A percentile compares a stretch with the other conserved stretches of the same genome.
Conservation (phyloP, 30 jellyfish, hydroid and myxozoan genomes). For the Phacellophora camtschatica region DNA sequence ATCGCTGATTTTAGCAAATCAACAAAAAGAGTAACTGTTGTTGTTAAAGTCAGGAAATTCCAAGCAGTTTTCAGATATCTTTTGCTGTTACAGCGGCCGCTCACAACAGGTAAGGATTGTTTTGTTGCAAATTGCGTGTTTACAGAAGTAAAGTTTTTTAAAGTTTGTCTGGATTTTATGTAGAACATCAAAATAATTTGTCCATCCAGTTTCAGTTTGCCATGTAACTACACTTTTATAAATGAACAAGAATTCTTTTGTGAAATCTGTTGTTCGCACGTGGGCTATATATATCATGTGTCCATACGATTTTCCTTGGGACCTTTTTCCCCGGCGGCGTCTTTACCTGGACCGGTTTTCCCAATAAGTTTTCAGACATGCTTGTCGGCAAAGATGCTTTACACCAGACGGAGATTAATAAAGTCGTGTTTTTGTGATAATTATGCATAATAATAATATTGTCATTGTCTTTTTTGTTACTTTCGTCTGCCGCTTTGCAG, state of each 20-base stretch:
- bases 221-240: too few relatives aligned
- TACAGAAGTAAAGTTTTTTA: constrained; percentile 30
- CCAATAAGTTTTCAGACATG: constrained; percentile 34
- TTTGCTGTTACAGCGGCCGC: too few relatives aligned
- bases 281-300: constrained; percentile 44
- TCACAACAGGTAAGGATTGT: constrained; percentile 23
- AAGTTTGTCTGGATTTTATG: constrained; percentile 14
- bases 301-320: constrained; percentile 1
- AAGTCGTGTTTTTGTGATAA: constrained; percentile 63
- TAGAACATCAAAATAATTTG: too few relatives aligned
- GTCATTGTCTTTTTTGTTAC: constrained; percentile 77
- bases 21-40: too few relatives aligned
- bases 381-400: constrained; percentile 58
- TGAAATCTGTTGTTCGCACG: constrained; percentile 15
- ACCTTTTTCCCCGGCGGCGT: constrained; percentile 37
- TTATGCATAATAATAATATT: constrained; percentile 67
- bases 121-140: constrained; percentile 38
- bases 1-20: too few relatives aligned
- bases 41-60: too few relatives aligned
- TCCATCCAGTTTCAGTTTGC: too few relatives aligned
- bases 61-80: too few relatives aligned
- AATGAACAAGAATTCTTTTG: too few relatives aligned
- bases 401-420: constrained; percentile 72
- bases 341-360: constrained; percentile 50
- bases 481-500: constrained; percentile 85